Conservation (phyloP, 2,113 vertebrate species). For the Platichthys stellatus region DNA sequence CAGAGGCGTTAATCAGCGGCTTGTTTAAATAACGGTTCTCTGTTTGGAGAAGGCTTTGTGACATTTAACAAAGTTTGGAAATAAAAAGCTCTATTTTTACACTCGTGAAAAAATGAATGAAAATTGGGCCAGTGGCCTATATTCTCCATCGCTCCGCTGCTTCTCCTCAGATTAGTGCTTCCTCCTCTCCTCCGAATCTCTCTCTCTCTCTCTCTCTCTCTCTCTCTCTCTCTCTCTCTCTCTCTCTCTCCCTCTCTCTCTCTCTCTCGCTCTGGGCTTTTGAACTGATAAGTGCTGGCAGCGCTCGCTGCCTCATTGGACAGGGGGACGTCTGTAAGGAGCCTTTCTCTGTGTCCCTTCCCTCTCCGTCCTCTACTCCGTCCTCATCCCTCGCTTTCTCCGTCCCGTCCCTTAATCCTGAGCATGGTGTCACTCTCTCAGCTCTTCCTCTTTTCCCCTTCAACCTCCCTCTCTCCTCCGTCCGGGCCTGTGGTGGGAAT, state of each 20-base stretch:
- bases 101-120: conserved; percentile 56
- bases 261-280: conserved; percentile 61
- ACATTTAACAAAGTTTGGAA: conserved; percentile 19
- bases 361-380: background rate
- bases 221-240: conserved; percentile 43
- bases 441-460: background rate
- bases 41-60: too few species aligned
- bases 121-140: conserved; percentile 78
- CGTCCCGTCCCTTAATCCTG: conserved; percentile 34
- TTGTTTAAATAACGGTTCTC: too few species aligned
- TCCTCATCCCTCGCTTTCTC: background rate
- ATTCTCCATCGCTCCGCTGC: conserved; percentile 65
- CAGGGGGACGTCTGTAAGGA: conserved; percentile 51
- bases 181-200: conserved; percentile 45
- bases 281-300: conserved; percentile 74
- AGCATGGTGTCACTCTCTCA: background rate
- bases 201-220: conserved; percentile 26
- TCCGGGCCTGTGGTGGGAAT: background rate
- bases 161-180: conserved; percentile 70
- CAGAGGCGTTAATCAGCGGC: too few species aligned
- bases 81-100: conserved; percentile 66
- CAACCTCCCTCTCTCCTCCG: background rate
- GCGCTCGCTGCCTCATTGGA: conserved; percentile 62
- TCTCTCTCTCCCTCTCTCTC: conserved; percentile 8
- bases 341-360: background rate